These are phyloP conservation scores for Protodeltote pygarga DNA, from an alignment of 2,888 invertebrate species.

Conservation along the genomic window DNA sequence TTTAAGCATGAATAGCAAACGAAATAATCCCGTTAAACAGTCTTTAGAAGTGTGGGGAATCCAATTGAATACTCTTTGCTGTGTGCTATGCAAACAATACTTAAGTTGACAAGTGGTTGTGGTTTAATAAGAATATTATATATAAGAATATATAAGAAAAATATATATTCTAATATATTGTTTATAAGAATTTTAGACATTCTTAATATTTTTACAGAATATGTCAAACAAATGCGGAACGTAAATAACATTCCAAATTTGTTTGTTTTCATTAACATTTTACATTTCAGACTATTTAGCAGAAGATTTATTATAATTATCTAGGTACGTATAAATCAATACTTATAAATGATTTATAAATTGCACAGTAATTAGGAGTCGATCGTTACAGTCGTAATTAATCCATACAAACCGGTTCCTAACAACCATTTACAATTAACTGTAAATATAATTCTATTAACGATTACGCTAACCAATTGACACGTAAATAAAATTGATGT, in stretches of 20 bases:
- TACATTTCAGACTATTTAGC: background rate
- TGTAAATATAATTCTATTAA: conserved; percentile 32
- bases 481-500: conserved; percentile 5
- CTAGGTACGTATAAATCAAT: background rate
- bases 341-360: conserved; percentile 5
- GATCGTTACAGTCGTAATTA: conserved; percentile 23
- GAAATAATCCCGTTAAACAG: conserved; percentile 42
- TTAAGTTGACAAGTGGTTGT: background rate
- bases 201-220: no score
- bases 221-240: background rate
- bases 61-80: conserved; percentile 23
- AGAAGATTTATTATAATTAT: conserved; percentile 2
- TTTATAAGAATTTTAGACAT: no score
- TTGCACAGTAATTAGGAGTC: conserved; percentile 12
- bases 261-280: background rate
- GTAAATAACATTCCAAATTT: background rate
- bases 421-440: conserved; percentile 25
- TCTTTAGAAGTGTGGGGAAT: conserved; percentile 28
- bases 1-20: conserved; percentile 40
- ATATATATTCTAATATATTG: no score
- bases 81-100: conserved; percentile 18
- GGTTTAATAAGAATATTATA: no score
- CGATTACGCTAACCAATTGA: conserved; percentile 22
- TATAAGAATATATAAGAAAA: no score
- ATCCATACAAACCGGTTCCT: conserved; percentile 26